Evolutionary conservation across 23 tunicate species (phyloP), one percentile per base, ranked within the genome.

Genomic region (Clavelina lepadiformis): DNA sequence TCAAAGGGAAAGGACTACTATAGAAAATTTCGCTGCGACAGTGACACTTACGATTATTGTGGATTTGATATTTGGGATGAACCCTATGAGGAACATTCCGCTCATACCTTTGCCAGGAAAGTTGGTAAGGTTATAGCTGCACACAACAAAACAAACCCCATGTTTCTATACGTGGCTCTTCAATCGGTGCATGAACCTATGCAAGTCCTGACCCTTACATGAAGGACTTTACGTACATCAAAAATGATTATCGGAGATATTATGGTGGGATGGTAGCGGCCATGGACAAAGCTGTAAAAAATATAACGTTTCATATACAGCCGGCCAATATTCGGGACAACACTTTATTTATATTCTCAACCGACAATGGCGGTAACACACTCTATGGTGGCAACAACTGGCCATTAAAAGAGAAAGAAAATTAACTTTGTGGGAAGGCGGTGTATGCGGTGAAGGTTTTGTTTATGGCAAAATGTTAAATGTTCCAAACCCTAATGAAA

Each of bases 161-260:
- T 83, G 55, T 83, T 83, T 58, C 67, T 83, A 35, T 83, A 83
- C 35, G 33, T 76, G 20, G 76, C 92, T n/a, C 58, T 83, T 29
- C 92, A 83, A 35, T 76, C 92, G 19, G 92, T 83, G n/a, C 92
- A 83, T 58, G 32, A 37, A 33, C 92, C 92, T 15, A 61, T 83
- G 77, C 68, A 76, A 68, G 94, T 62, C 94, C 94, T 5, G 94
- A 59, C 7, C 24, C 63, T n/a, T 85, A 85, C 35, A 34, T 51
- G 11, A 56, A 78, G 41, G 73, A 74, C 18, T 85, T 76, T 59
- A 31, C 61, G 22, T 38, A 61, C 53, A 83, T 83, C 25, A 76
- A 83, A 47, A 71, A 76, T 31, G 7, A 51, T 4, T 31, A 55
- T 29, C 11, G 18, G 85, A 35, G 41, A 57, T 19, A 78, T 51